phyloP scores from a whole-genome alignment of 92 coral and sea anemone species.

The Heteractis magnifica region DNA sequence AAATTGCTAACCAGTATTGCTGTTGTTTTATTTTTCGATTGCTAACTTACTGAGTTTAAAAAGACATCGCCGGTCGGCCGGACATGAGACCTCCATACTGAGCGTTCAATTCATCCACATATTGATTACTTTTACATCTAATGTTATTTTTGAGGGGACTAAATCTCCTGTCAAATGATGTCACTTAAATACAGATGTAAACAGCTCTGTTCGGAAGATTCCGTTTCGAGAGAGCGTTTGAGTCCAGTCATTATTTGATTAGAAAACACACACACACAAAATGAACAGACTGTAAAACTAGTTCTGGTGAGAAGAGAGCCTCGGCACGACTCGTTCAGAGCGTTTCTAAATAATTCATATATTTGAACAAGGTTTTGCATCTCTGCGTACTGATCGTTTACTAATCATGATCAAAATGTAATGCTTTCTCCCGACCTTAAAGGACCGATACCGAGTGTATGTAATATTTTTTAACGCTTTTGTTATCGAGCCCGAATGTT shows the following conservation, averaged over 20 bases:
- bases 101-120: background rate
- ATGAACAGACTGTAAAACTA: background rate
- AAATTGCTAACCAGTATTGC: background rate
- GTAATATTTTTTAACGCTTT: background rate
- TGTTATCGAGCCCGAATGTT: background rate
- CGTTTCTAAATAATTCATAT: background rate
- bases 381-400: constrained; percentile 2
- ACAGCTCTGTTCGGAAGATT: background rate
- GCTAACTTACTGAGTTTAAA: background rate
- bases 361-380: background rate
- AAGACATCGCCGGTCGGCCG: too few species aligned
- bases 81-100: background rate
- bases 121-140: background rate
- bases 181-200: background rate
- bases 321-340: background rate
- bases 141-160: background rate
- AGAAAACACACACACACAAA: too few species aligned
- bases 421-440: background rate
- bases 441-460: background rate
- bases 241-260: background rate
- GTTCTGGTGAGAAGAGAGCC: background rate
- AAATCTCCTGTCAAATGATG: background rate
- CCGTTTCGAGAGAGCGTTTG: background rate
- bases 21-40: background rate
- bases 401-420: background rate